Conservation (phyloP, 2,797 vertebrate species). For the Graptemys geographica region DNA sequence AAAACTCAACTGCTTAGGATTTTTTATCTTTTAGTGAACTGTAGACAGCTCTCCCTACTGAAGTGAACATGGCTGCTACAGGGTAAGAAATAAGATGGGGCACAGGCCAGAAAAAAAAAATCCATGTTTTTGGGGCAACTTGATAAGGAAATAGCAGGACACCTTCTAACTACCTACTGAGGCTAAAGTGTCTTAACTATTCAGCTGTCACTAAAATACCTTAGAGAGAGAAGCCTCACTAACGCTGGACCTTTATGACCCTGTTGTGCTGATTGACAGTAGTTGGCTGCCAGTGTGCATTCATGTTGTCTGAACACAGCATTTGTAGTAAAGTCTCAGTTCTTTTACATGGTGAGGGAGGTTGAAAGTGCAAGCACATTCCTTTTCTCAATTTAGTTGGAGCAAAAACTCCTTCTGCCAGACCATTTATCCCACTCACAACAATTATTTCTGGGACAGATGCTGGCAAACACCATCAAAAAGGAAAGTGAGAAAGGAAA, state of each 20-base stretch:
- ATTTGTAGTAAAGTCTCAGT: background rate
- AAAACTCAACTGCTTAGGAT: background rate
- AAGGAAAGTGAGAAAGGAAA: background rate
- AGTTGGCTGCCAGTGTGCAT: background rate
- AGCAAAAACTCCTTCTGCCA: background rate
- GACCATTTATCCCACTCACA: background rate
- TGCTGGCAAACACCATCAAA: background rate
- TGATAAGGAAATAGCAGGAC: background rate
- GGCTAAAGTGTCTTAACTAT: background rate
- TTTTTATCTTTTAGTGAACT: background rate
- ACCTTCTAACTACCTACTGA: background rate
- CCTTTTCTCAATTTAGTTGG: background rate
- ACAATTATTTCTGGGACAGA: background rate
- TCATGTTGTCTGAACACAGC: background rate
- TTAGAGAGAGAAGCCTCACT: background rate
- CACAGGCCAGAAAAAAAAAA: background rate
- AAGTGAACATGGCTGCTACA: background rate
- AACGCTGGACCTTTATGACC: background rate
- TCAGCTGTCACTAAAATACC: background rate
- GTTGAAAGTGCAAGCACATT: background rate
- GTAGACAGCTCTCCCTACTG: background rate
- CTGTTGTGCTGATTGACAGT: background rate
- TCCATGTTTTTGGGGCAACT: background rate
- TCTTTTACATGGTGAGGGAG: background rate
- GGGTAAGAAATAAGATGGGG: background rate